These are phyloP conservation scores for Sorex fumeus DNA, from an alignment of 2,113 vertebrate genomes.

Conservation along the genomic window DNA sequence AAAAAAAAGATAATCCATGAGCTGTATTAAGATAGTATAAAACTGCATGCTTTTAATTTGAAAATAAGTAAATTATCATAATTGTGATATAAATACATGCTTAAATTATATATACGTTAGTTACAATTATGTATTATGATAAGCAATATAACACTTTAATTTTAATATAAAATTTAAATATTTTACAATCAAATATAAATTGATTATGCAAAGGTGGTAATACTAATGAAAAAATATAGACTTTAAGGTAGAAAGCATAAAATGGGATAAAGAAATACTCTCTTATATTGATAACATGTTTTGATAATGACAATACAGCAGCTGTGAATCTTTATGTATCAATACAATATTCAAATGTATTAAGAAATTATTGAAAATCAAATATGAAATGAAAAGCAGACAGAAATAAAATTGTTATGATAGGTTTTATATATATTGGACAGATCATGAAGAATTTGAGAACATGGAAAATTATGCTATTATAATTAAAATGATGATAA, in stretches of 20 bases:
- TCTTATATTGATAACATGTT: background rate
- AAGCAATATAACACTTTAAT: too few species aligned
- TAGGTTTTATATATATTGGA: constrained; percentile 20
- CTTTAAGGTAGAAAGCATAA: constrained; percentile 57
- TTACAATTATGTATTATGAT: too few species aligned
- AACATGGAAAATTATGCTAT: background rate
- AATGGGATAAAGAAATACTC: constrained; percentile 20
- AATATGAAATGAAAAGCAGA: constrained; percentile 46
- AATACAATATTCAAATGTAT: constrained; percentile 40
- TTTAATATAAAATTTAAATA: background rate
- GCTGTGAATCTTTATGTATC: background rate
- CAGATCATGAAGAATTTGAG: constrained; percentile 55
- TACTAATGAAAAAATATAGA: constrained; percentile 29
- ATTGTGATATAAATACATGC: too few species aligned
- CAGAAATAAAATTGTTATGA: constrained; percentile 24
- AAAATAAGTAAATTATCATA: too few species aligned
- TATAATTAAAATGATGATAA: constrained; percentile 50
- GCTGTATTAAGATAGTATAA: too few species aligned
- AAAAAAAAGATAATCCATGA: constrained; percentile 34
- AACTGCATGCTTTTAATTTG: too few species aligned
- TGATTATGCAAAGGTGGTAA: background rate
- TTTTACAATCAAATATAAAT: constrained; percentile 61
- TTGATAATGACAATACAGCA: constrained; percentile 24
- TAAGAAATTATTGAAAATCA: constrained; percentile 11
- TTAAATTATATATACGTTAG: too few species aligned